Percentiles rank a stretch among this genome's conserved stretches.
Evolutionary conservation across 1,140 invertebrate species (phyloP).

Genomic region (Chrysopa pallens): DNA sequence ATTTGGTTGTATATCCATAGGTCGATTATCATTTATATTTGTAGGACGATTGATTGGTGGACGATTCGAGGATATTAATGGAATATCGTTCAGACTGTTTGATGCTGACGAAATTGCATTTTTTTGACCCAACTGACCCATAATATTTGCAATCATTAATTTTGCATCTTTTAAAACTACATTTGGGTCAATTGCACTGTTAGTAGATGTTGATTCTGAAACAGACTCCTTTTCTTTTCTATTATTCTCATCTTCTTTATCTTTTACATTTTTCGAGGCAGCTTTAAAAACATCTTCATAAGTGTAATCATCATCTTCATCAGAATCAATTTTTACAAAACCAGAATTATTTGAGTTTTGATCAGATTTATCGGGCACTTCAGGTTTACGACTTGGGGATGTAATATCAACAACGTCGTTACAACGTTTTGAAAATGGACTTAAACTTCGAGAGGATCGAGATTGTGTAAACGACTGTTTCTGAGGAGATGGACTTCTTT

Average conservation of each 20-base stretch:
- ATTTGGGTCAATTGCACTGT: constrained; percentile 23
- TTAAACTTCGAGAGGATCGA: constrained; percentile 12
- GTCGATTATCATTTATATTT: no score
- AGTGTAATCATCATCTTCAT: constrained; percentile 47
- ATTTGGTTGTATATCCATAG: no score
- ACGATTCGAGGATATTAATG: no score
- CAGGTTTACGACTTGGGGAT: constrained; percentile 19
- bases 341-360: constrained; percentile 1
- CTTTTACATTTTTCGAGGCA: constrained; percentile 35
- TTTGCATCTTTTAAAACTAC: constrained; percentile 35
- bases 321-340: constrained; percentile 26
- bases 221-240: constrained; percentile 11
- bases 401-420: constrained; percentile 13
- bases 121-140: constrained; percentile 20
- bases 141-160: constrained; percentile 39
- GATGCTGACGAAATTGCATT: neutral
- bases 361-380: neutral
- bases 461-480: neutral
- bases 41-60: no score
- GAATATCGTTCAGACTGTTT: no score
- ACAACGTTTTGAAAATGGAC: constrained; percentile 11
- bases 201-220: constrained; percentile 14
- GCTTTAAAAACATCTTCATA: constrained; percentile 49
- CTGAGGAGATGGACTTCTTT: constrained; percentile 1
- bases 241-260: constrained; percentile 23